Evolutionary conservation across 1,140 invertebrate species (phyloP), one percentile per base, ranked within the genome.

Genomic region (Bombus vancouverensis): DNA sequence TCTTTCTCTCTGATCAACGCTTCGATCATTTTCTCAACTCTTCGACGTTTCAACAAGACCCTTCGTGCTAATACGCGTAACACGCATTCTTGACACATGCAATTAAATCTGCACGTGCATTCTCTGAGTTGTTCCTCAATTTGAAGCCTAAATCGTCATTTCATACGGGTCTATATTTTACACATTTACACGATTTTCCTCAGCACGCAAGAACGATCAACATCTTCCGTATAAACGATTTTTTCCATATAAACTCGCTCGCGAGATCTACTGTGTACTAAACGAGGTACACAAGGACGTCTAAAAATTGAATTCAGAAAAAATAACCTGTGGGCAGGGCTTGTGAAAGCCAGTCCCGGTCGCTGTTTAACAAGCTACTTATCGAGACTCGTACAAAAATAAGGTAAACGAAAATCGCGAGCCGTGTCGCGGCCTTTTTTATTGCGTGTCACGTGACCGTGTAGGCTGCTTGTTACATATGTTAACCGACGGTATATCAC

Each of bases 391-490:
- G 74, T 44, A 47, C 28, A 70, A 70, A 65, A 70, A 32, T 25
- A 32, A 44, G 37, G 82, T 77, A 44, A 78, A 83, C 74, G 81
- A 83, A 77, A 78, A 83, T 78, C 53, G 74, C 22, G 44, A 42
- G 42, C 73, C 81, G 57, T 74, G 81, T 82, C 81, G 57, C 37
- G 68, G 22, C 5, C 9, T 81, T 57, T 78, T 83, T 83, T 83
- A 78, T 83, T 74, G 82, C 47, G 44, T 37, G 65, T 47, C 34
- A 71, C 47, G 53, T 37, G 37, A 25, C 66, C 34, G 34, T 57
- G 25, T 28, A 47, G 15, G 28, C 65, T 25, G 37, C 28, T 78
- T 37, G 82, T 84, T 79, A 84, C 75, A 71, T 34, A 62, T 71
- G 82, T 84, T 84, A 47, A 66, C 37, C 39, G 18, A 22, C 42